These are phyloP conservation scores for Capra hircus DNA, from an alignment of 2,113 vertebrate species.

Conservation along the genomic window DNA sequence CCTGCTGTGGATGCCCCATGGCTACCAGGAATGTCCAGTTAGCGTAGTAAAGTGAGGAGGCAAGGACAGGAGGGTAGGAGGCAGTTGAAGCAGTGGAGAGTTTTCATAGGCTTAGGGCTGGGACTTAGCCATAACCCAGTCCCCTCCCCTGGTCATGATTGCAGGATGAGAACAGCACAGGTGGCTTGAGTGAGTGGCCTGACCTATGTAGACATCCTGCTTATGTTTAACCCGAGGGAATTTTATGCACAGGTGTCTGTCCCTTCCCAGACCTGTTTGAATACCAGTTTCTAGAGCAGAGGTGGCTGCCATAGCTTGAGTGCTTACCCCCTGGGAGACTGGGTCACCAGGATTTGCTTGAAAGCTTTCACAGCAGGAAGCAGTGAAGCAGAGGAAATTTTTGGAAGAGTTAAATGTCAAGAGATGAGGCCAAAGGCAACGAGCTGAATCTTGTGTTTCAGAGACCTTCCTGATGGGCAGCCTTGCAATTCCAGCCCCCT, in stretches of 20 bases:
- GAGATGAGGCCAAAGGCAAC: not conserved
- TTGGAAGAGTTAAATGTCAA: slow-evolving; percentile 35
- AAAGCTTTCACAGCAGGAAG: not conserved
- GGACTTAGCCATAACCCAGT: not conserved
- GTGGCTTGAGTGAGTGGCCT: not conserved
- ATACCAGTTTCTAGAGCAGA: not conserved
- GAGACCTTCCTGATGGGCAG: not conserved
- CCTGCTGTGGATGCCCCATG: not conserved
- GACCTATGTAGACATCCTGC: not conserved
- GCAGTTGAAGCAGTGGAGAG: not conserved
- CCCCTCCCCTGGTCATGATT: not conserved
- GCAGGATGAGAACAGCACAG: not conserved
- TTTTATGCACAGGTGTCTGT: not conserved
- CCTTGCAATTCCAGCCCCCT: not conserved
- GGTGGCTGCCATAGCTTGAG: not conserved
- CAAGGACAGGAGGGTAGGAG: not conserved
- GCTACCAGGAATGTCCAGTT: not conserved
- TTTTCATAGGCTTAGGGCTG: not conserved
- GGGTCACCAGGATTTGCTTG: not conserved
- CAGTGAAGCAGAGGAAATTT: not conserved
- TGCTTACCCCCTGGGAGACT: not conserved
- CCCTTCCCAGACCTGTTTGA: not conserved
- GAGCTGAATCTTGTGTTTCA: not conserved
- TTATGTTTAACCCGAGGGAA: not conserved
- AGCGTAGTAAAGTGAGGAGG: not conserved